Percentiles rank a stretch among this genome's conserved stretches.
Conservation (phyloP, 2,113 vertebrate species). For the Gila orcuttii region DNA sequence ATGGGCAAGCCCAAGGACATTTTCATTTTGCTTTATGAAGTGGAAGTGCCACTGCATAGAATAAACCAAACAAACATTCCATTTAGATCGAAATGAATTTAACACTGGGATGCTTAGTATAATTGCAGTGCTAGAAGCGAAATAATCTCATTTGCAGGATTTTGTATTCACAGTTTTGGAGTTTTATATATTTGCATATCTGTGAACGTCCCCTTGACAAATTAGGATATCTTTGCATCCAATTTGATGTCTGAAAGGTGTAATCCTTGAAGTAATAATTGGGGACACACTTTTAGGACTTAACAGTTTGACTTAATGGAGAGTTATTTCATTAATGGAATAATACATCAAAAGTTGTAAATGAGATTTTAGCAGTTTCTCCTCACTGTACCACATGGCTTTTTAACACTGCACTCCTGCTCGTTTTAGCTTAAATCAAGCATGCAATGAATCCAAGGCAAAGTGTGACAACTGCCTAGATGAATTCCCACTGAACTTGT, state of each 20-base stretch:
- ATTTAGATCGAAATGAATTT: background rate
- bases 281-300: background rate
- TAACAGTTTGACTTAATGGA: background rate
- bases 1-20: conserved; percentile 9
- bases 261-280: background rate
- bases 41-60: background rate
- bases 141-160: conserved; percentile 38
- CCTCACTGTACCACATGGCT: background rate
- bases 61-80: background rate
- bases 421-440: background rate
- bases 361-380: background rate
- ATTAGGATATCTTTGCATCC: background rate
- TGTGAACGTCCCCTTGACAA: background rate
- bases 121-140: background rate
- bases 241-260: background rate
- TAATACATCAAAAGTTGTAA: background rate
- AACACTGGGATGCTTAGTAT: conserved; percentile 32
- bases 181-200: conserved; percentile 31
- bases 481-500: background rate
- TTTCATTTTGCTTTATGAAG: conserved; percentile 14
- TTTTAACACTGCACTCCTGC: background rate
- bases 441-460: background rate
- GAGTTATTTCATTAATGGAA: background rate
- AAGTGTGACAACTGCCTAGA: background rate
- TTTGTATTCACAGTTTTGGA: conserved; percentile 25